Evolutionary conservation across 2,113 vertebrate species (phyloP), one percentile per base, ranked within the genome.

Genomic region (Microcebus griseorufus): DNA sequence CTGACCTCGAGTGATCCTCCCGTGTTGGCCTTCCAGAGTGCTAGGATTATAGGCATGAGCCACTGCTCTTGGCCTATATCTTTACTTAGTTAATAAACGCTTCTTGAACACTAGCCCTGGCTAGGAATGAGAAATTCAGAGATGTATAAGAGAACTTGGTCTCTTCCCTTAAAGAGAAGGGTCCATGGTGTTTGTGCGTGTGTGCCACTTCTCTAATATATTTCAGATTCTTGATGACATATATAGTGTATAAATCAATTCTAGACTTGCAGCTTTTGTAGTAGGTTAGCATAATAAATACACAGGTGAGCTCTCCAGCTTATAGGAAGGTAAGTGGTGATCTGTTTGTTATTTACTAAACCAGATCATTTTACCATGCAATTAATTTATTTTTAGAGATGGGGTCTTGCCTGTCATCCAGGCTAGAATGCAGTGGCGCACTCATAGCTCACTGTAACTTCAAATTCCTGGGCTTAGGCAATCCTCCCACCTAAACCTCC

Each of bases 191-290:
- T 86, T 92, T 86, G 62, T 94, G 37, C 53, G 7, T 11, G 9
- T 58, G 25, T 39, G 25, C n/a, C 23, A 64, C 14, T 83, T 93
- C 82, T 34, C 67, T 87, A 0, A 9, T 87, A 0, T 67, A 53
- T 92, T 96, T 93, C 42, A 86, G 37, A 94, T 80, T 94, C 27
- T 62, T 82, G 14, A 55, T 78, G 62, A 58, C 12, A 53, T 73
- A 29, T 34, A 76, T n/a, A 39, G 39, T 10, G 25, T 89, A 20
- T 37, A 81, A 79, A 25, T 82, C 62, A 73, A 64, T 67, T 93
- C n/a, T 96, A 58, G 73, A 72, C 67, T 88, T 76, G 55, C 5
- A 39, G 25, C 9, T 85, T 83, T 45, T 88, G 22, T 4, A 86
- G 12, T 86, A 82, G 51, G 25, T 70, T 94, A 86, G 11, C 17